phyloP scores from a whole-genome alignment of 1,140 invertebrate genomes.

The Pseudomyrmex flavicornis region DNA sequence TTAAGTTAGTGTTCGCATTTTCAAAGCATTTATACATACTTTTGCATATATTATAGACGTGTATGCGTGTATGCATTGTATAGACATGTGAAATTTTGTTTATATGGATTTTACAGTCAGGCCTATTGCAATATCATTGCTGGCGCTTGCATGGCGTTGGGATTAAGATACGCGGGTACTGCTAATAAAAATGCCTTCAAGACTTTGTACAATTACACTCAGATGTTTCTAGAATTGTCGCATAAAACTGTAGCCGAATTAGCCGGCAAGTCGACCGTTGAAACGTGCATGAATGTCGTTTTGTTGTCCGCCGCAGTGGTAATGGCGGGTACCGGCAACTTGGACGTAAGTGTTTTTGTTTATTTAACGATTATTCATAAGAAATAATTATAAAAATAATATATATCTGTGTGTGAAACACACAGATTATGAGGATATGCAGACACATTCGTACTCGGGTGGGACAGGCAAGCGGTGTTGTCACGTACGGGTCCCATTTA shows the following conservation, averaged over 20 bases:
- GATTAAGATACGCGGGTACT: constrained; percentile 96
- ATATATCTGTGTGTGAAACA: constrained; percentile 9
- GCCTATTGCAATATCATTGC: constrained; percentile 98
- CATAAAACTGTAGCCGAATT: constrained; percentile 92
- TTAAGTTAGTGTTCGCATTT: constrained; percentile 89
- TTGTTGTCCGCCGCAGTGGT: constrained; percentile 94
- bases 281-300: constrained; percentile 94
- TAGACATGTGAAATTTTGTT: constrained; percentile 37
- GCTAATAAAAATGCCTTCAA: constrained; percentile 93
- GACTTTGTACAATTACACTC: constrained; percentile 89
- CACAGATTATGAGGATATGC: constrained; percentile 90
- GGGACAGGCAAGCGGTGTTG: constrained; percentile 87
- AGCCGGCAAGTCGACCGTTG: constrained; percentile 95
- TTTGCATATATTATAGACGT: constrained; percentile 13
- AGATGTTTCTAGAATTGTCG: constrained; percentile 88
- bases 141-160: constrained; percentile 97
- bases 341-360: constrained; percentile 87
- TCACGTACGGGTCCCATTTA: constrained; percentile 96
- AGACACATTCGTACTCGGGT: constrained; percentile 92
- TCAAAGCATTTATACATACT: neutral
- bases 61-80: neutral
- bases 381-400: neutral
- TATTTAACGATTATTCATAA: neutral
- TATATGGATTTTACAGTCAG: constrained; percentile 88
- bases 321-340: constrained; percentile 97